phyloP scores from a whole-genome alignment of 2,797 vertebrate species.

The Podargus strigoides region DNA sequence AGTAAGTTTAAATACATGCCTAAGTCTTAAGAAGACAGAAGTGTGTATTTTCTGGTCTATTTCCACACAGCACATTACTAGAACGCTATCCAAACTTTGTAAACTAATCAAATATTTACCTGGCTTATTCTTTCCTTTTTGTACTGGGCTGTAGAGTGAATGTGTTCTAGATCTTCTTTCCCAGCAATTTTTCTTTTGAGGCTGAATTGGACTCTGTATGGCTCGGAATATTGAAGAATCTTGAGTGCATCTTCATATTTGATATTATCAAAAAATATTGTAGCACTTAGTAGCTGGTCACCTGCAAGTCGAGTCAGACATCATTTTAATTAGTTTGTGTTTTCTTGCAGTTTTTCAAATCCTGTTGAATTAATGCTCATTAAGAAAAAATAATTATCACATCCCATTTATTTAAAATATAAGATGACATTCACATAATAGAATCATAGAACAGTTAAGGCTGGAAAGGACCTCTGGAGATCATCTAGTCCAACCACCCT shows the following conservation, averaged over 20 bases:
- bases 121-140: conserved; percentile 30
- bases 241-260: conserved; percentile 94
- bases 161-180: conserved; percentile 61
- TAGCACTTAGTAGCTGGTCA: conserved; percentile 93
- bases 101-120: conserved; percentile 20
- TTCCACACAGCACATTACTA: background rate
- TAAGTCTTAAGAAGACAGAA: background rate
- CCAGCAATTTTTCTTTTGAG: conserved; percentile 81
- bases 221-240: conserved; percentile 91
- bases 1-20: background rate
- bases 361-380: background rate
- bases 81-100: background rate
- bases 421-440: background rate
- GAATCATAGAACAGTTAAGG: background rate
- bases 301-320: conserved; percentile 72
- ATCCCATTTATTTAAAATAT: background rate
- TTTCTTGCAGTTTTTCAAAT: background rate
- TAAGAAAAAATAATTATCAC: background rate
- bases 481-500: background rate
- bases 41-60: background rate
- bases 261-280: conserved; percentile 93
- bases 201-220: conserved; percentile 90
- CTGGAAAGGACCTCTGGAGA: background rate
- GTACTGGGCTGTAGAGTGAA: background rate
- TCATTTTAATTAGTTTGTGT: background rate